A percentile compares a stretch with the other conserved stretches of the same genome.
Conservation (phyloP, 1,140 invertebrate genomes). For the Neelides sp. region DNA sequence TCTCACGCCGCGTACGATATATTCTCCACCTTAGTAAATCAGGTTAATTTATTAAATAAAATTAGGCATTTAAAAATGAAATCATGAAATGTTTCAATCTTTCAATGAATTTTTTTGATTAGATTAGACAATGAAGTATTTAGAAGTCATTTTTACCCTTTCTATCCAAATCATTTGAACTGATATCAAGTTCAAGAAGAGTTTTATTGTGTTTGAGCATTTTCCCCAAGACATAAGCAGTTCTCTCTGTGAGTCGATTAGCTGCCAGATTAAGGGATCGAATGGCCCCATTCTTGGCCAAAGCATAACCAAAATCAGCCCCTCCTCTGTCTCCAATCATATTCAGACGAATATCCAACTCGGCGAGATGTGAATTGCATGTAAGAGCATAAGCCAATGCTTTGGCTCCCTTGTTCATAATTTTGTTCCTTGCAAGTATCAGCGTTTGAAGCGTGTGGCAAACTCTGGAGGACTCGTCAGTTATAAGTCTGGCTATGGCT, state of each 20-base stretch:
- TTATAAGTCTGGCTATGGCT: slow-evolving; percentile 23
- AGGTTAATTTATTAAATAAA: neutral
- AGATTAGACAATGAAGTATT: slow-evolving; percentile 5
- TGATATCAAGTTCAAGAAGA: slow-evolving; percentile 15
- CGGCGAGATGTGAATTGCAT: slow-evolving; percentile 9
- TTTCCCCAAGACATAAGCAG: slow-evolving; percentile 12
- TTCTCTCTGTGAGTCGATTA: slow-evolving; percentile 5
- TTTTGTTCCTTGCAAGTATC: slow-evolving; percentile 15
- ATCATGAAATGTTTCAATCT: neutral
- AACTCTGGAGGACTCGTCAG: slow-evolving; percentile 8
- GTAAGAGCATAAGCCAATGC: slow-evolving; percentile 24
- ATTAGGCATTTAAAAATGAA: neutral
- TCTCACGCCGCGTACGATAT: slow-evolving; percentile 4
- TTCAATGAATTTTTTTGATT: neutral
- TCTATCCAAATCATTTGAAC: slow-evolving; percentile 12
- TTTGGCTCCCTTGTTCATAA: slow-evolving; percentile 21
- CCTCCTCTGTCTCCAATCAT: slow-evolving; percentile 16
- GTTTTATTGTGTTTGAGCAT: slow-evolving; percentile 18
- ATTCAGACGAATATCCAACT: slow-evolving; percentile 17
- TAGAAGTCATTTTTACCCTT: too few relatives aligned
- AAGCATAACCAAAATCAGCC: slow-evolving; percentile 14
- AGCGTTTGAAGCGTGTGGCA: slow-evolving; percentile 23
- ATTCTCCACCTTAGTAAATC: slow-evolving; percentile 10
- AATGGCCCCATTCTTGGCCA: slow-evolving; percentile 14
- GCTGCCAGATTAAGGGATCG: slow-evolving; percentile 5